Evolutionary conservation across 2,113 vertebrate genomes (phyloP), one percentile per base, ranked within the genome.

Genomic region (Oncorhynchus tshawytscha): DNA sequence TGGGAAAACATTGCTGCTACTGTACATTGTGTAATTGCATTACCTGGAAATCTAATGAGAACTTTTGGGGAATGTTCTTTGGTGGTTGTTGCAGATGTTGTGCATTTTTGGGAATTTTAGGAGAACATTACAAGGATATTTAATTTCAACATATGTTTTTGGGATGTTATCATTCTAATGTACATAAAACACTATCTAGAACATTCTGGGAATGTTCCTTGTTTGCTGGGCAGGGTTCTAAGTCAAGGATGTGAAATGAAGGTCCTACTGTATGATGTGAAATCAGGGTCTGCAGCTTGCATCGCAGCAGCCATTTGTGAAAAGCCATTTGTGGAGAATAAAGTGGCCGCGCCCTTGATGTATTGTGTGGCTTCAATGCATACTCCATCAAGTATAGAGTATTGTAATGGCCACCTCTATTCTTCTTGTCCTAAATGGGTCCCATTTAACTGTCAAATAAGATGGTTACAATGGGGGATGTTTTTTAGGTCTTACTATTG

Each of bases 371-470:
- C 72, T 84, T 82, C 84, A 68, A 70, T 82, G 34, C 77, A 89
- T 72, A 76, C 62, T 85, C 84, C 85, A 81, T 87, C 80, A 79
- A 86, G 91, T 90, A 78, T 54, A 18, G 39, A 45, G 39, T 45
- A 45, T 89, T 90, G 70, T 85, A 84, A 49, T 87, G 87, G 82
- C 71, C 65, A 45, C 80, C 73, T 72, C 68, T 82, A 72, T 92
- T 91, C 86, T 91, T 91, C 68, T 83, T 54, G 72, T 78, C 73
- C 78, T 90, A 87, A 90, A 87, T 88, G 62, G 75, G 72, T 67
- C 81, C 86, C 91, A 92, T 91, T 93, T 91, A 91, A 84, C 84
- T 93, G 79, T 93, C 90, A 90, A 77, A 87, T 89, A 82, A 74
- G 78, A 67, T 76, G 83, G 92, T 91, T 92, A 88, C 79, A 71